A percentile compares a stretch with the other conserved stretches of the same genome.
phyloP scores from a whole-genome alignment of 2,888 invertebrate genomes.

The Lochmaea capreae region DNA sequence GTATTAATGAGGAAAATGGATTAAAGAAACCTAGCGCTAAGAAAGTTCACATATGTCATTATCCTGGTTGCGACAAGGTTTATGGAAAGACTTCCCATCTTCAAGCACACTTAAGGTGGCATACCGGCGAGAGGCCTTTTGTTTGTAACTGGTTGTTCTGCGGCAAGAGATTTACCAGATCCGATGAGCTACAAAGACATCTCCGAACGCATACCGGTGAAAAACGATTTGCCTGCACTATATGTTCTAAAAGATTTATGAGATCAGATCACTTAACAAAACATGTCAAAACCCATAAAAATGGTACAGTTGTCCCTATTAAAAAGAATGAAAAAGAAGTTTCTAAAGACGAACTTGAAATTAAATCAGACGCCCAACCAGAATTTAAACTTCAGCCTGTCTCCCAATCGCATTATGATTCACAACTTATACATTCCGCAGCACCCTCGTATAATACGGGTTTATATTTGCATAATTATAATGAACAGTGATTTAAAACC shows the following conservation, averaged over 20 bases:
- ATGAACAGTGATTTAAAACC: constrained; percentile 45
- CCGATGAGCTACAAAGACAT: constrained; percentile 91
- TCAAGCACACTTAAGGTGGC: constrained; percentile 76
- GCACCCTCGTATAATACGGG: constrained; percentile 45
- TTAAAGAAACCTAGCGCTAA: constrained; percentile 84
- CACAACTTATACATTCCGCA: constrained; percentile 43
- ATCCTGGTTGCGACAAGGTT: constrained; percentile 87
- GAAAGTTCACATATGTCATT: constrained; percentile 87
- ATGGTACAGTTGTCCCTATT: constrained; percentile 57
- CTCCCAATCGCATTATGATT: constrained; percentile 43
- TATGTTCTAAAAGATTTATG: constrained; percentile 93
- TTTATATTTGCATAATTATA: constrained; percentile 49
- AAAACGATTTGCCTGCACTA: constrained; percentile 86
- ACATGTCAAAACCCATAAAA: constrained; percentile 89
- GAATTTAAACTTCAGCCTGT: constrained; percentile 30
- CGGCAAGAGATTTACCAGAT: constrained; percentile 90
- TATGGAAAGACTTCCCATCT: constrained; percentile 96
- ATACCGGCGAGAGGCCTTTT: constrained; percentile 92
- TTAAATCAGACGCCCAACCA: constrained; percentile 17
- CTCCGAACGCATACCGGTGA: constrained; percentile 90
- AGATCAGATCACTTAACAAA: constrained; percentile 94
- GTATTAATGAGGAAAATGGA: constrained; percentile 81
- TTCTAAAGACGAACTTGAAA: constrained; percentile 25
- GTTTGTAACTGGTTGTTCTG: constrained; percentile 91
- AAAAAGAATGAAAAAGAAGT: constrained; percentile 58